phyloP scores from a whole-genome alignment of 2,113 vertebrate species.

The Xiphophorus couchianus region DNA sequence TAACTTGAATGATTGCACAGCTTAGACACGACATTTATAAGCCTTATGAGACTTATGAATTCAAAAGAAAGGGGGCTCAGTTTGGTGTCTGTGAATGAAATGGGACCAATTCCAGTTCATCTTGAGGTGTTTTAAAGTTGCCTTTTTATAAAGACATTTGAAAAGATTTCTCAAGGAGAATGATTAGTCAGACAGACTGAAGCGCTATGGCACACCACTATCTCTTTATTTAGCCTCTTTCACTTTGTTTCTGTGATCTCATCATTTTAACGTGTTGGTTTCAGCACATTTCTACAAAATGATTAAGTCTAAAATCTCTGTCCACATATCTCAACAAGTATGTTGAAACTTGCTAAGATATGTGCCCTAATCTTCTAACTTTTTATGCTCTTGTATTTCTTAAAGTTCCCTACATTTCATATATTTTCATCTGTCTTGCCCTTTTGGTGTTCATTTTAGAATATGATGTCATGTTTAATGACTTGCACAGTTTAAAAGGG shows the following conservation, averaged over 20 bases:
- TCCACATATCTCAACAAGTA: constrained; percentile 22
- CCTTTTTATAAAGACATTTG: constrained; percentile 34
- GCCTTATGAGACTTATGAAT: constrained; percentile 42
- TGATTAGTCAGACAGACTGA: constrained; percentile 57
- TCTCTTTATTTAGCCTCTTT: constrained; percentile 10
- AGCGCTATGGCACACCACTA: constrained; percentile 10
- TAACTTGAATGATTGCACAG: constrained; percentile 46
- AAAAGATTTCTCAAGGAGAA: constrained; percentile 42
- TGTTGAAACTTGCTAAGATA: not conserved
- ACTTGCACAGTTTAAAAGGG: too few species aligned
- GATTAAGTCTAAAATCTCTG: not conserved
- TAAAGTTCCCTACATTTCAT: constrained; percentile 12
- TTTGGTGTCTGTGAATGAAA: constrained; percentile 38
- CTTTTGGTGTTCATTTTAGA: constrained; percentile 25
- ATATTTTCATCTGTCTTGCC: constrained; percentile 43
- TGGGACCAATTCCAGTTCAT: constrained; percentile 59
- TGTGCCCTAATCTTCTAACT: constrained; percentile 29
- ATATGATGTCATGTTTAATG: not conserved
- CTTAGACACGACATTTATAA: constrained; percentile 54
- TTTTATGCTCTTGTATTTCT: constrained; percentile 26
- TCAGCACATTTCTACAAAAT: constrained; percentile 18
- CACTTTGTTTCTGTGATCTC: constrained; percentile 1
- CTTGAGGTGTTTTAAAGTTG: constrained; percentile 54
- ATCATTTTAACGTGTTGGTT: constrained; percentile 13
- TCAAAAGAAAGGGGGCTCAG: constrained; percentile 12